A percentile compares a stretch with the other conserved stretches of the same genome.
These are phyloP conservation scores for Hymenochirus boettgeri DNA, from an alignment of 2,113 vertebrate genomes.

Conservation along the genomic window DNA sequence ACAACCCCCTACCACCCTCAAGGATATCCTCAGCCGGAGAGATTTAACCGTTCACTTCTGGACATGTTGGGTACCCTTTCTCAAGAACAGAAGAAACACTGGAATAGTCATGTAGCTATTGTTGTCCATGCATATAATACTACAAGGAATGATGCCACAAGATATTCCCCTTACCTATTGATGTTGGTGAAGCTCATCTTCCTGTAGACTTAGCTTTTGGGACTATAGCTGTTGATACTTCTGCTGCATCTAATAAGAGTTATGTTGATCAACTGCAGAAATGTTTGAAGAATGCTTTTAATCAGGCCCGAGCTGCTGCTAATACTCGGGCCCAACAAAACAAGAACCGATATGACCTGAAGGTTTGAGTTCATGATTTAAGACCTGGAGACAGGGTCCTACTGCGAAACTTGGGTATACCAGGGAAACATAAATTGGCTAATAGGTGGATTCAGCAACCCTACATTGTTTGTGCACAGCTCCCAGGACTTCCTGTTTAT, in stretches of 20 bases:
- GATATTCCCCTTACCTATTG: not conserved
- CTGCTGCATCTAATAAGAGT: too few species aligned
- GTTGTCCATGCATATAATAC: too few species aligned
- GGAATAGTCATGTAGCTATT: too few species aligned
- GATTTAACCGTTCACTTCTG: not conserved
- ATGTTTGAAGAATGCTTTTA: not conserved
- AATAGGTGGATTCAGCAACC: not conserved
- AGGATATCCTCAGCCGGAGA: not conserved
- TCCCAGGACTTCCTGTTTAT: not conserved
- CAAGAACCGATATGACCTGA: conserved; percentile 4
- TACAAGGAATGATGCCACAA: not conserved
- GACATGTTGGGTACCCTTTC: not conserved
- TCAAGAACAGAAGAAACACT: not conserved
- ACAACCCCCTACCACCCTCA: not conserved
- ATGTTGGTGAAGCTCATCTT: not conserved
- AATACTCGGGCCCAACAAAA: not conserved
- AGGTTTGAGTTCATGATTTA: not conserved
- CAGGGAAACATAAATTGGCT: conserved; percentile 14
- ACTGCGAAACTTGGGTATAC: conserved; percentile 1
- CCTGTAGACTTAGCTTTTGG: too few species aligned
- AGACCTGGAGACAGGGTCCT: conserved; percentile 11
- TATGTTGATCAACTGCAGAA: too few species aligned
- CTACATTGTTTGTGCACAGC: not conserved
- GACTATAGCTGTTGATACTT: too few species aligned
- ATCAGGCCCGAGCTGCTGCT: not conserved